Conservation (phyloP, 1,140 invertebrate species). For the Catajapyx aquilonaris region DNA sequence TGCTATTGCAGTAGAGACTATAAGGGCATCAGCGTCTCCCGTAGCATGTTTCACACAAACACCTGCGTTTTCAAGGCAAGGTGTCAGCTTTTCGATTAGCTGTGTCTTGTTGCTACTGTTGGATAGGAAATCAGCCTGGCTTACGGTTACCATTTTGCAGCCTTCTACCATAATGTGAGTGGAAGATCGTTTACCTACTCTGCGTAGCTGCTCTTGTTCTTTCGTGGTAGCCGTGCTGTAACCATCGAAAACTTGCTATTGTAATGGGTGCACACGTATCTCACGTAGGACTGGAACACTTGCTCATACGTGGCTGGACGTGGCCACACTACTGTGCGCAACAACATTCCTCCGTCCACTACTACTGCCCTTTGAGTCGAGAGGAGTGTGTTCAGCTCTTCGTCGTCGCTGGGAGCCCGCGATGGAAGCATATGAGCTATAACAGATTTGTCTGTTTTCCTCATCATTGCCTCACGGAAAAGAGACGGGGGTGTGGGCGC, state of each 20-base stretch:
- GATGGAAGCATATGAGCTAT: no score
- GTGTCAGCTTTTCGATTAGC: background rate
- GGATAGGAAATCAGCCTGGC: background rate
- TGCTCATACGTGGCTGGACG: conserved; percentile 1
- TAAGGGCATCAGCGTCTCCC: background rate
- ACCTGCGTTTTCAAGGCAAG: background rate
- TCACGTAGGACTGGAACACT: conserved; percentile 1
- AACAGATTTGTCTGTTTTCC: no score
- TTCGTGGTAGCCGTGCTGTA: background rate
- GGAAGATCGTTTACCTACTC: background rate
- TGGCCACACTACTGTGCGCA: background rate
- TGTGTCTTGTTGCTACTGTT: conserved; percentile 1
- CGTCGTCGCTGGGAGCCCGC: no score
- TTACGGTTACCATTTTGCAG: background rate
- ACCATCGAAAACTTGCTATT: conserved; percentile 1
- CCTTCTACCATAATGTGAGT: background rate
- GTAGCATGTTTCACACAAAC: background rate
- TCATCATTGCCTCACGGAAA: no score
- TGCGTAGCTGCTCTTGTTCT: background rate
- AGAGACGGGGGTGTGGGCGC: no score
- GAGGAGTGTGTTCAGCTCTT: no score
- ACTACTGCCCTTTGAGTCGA: no score
- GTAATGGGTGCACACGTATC: background rate
- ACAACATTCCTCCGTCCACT: background rate
- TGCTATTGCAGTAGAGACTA: background rate